Evolutionary conservation across 2,113 vertebrate species (phyloP), one percentile per base, ranked within the genome.

Genomic region (Thalassoma bifasciatum): DNA sequence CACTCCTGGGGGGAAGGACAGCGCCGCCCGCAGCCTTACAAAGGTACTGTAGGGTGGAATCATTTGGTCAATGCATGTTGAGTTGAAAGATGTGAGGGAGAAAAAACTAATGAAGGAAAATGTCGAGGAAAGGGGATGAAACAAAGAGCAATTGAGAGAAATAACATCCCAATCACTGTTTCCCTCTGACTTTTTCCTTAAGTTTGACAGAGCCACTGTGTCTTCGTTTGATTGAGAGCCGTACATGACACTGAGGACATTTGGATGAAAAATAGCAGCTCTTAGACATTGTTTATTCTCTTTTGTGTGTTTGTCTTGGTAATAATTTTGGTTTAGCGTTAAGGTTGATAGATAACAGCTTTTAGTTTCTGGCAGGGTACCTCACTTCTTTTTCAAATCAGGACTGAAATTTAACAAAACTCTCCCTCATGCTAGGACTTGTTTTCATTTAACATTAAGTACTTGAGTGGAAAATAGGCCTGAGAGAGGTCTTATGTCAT

Each of bases 1-100:
- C 69, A 99, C 98, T 7, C 98, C 98, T 0, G 98, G 97, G 0
- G 98, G 98, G 56, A 99, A 99, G 87, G 98, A 99, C 86, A 99
- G 97, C 21, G 98, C 98, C 0, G 98, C 98, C 0, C 96, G 98
- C 62, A 99, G 98, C 86, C 86, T 99, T 40, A 99, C 97, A 65
- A 99, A 99, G 97, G 98, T 98, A 90, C 68, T 82, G 14, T 19
- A 23, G 0, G 11, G 22, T 3, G 40, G 13, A 10, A 8, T 14
- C 5, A 3, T 9, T 13, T 21, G 10, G 50, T 74, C 52, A 51
- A 66, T 68, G 22, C 5, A 12, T 26, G 22, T 26, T 21, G 26
- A 78, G 61, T 19, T 42, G 2, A 13, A 53, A 11, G 1, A 10
- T 42, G 74, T 58, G 26, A 19, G 54, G 21, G 26, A 57, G 58